Evolutionary conservation across 2,797 vertebrate species (phyloP).

Genomic region (Loris lydekkerianus): DNA sequence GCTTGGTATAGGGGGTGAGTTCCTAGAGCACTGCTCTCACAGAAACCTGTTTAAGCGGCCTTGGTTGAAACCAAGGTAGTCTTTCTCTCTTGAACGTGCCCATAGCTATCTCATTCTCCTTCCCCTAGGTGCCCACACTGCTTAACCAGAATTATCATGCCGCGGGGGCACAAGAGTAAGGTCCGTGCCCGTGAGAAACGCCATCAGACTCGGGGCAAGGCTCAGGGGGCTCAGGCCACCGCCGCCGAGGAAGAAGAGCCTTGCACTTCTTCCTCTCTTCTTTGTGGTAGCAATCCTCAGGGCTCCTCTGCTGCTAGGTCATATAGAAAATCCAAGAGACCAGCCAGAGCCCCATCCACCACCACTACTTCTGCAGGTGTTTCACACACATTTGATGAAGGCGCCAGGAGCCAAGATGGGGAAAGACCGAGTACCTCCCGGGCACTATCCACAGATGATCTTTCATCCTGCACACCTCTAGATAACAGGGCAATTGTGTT

Average conservation of each 20-base stretch:
- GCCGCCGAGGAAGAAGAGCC: neutral
- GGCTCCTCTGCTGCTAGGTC: neutral
- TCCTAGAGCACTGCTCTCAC: neutral
- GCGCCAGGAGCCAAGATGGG: neutral
- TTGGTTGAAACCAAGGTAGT: neutral
- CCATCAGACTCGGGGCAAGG: neutral
- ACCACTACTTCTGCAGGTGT: neutral
- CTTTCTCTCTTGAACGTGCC: neutral
- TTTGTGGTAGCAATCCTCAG: neutral
- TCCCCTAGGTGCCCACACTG: neutral
- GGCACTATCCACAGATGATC: neutral
- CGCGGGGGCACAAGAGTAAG: conserved; percentile 64
- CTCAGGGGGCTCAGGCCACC: neutral
- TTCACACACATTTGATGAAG: neutral
- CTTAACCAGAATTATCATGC: neutral
- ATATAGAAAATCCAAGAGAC: neutral
- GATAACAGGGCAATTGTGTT: conserved; percentile 10
- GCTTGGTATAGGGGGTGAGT: neutral
- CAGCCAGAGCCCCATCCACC: neutral
- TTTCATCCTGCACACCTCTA: neutral
- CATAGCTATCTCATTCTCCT: neutral
- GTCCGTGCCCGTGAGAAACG: neutral
- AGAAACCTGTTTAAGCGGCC: neutral
- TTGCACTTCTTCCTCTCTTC: neutral
- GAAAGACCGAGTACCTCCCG: neutral